Base-by-base conservation (phyloP, 2,113 vertebrate genomes). In the Probosciger aterrimus region DNA sequence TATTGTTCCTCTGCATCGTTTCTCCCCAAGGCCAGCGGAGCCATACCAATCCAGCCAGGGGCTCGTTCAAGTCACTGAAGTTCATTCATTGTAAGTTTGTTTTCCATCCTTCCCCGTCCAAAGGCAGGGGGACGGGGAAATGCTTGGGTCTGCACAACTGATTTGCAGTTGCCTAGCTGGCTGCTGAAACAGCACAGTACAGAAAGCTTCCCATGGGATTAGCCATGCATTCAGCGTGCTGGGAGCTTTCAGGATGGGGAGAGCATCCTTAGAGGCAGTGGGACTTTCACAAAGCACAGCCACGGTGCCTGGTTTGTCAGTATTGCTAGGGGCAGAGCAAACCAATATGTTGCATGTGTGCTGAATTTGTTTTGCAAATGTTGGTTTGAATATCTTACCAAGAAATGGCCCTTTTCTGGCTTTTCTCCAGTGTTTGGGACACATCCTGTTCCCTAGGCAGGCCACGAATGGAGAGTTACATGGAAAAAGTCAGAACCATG, bases 321-420 rank as follows among this genome's bases (percentile, higher is more conserved):
- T 57, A 44, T n/a, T 53, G 50, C 18, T 50, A 11, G 9, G 33
- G 60, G 43, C 35, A 82, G 55, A 83, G 76, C 0, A 1, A 82
- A 68, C 27, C 16, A 59, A 86, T 52, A 23, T 31, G 5, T 41
- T n/a, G 14, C 1, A 1, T 93, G 88, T 86, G 69, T 3, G 3
- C 55, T 60, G n/a, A 53, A 75, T 84, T 94, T 95, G 46, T 49
- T 95, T 96, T 83, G 76, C 25, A 91, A 88, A 92, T 67, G 46
- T 50, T 68, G 27, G n/a, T 94, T 76, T 80, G 44, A 92, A 59
- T 41, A 73, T 31, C 20, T 63, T 59, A 88, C 76, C 46, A 76
- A 90, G 47, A 96, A 90, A 76, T 75, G 55, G 16, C 50, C 46
- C 18, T 83, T 82, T 81, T 67, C 86, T 91, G 80, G 73, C 89